Conservation (phyloP, 2,888 invertebrate genomes). For the Melieria crassipennis region DNA sequence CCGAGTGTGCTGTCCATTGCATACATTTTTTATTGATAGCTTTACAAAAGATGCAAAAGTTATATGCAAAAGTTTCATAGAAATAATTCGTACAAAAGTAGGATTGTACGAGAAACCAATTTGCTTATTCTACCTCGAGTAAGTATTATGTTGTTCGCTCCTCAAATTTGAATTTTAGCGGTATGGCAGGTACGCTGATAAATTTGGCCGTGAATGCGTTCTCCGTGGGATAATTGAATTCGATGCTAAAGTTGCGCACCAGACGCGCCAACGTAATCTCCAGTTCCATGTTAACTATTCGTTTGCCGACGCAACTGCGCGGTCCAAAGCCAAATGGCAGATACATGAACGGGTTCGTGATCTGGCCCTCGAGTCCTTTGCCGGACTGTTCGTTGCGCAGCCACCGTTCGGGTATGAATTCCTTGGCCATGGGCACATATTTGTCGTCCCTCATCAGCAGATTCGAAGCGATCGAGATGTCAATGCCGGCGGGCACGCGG, state of each 20-base stretch:
- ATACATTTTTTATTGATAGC: too few relatives aligned
- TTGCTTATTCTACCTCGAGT: too few relatives aligned
- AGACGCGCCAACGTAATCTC: slow-evolving; percentile 65
- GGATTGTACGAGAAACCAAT: too few relatives aligned
- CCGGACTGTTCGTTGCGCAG: slow-evolving; percentile 44
- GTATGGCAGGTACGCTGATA: slow-evolving; percentile 61
- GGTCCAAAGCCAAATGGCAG: slow-evolving; percentile 78
- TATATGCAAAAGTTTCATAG: too few relatives aligned
- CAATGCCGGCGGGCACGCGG: slow-evolving; percentile 72
- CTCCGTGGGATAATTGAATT: slow-evolving; percentile 55
- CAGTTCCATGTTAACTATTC: slow-evolving; percentile 79
- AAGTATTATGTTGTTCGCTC: neutral
- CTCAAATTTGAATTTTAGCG: slow-evolving; percentile 61
- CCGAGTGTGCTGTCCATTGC: too few relatives aligned
- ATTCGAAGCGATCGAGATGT: slow-evolving; percentile 76
- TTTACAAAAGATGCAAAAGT: too few relatives aligned
- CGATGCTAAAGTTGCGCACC: slow-evolving; percentile 64
- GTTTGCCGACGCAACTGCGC: slow-evolving; percentile 75
- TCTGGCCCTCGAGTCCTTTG: slow-evolving; percentile 65
- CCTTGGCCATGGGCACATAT: slow-evolving; percentile 71
- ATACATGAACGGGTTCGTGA: slow-evolving; percentile 53
- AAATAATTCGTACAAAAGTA: too few relatives aligned
- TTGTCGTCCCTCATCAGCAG: slow-evolving; percentile 73
- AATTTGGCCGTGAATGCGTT: slow-evolving; percentile 53
- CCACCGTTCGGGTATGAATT: slow-evolving; percentile 83